Evolutionary conservation across 1,140 invertebrate genomes (phyloP), one percentile per base, ranked within the genome.

Genomic region (Brachystomella parvula): DNA sequence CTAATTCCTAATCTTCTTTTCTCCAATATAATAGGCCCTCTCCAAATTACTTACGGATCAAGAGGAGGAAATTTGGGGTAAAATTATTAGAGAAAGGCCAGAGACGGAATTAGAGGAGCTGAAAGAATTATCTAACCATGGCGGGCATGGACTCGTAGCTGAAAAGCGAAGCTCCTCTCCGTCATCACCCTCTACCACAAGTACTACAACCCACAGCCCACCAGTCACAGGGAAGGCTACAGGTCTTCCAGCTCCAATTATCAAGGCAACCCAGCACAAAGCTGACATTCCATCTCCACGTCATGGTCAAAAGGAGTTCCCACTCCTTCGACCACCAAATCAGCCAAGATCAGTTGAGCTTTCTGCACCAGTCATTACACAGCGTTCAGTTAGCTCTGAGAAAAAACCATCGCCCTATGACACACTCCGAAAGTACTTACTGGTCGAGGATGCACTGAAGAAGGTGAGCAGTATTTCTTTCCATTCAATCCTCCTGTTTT

Each of bases 241-340:
- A 67, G 21, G 71, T 17, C 28, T 39, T 1, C 0, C 67, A 61
- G 28, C 29, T 12, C 19, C 63, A 31, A 47, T 47, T 19, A 47
- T 26, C 3, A 44, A 29, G 15, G n/a, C 31, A 28, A 1, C 29
- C 32, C 2, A 3, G 57, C 31, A 26, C n/a, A 26, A 26, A 58
- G 61, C 75, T 1, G 75, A 60, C 31, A 47, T 47, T 6, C 15
- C 49, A 39, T 62, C 61, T 26, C 64, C 15, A 2, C 66, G 77
- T 47, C 66, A 64, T 31, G 84, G 84, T 19, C 82, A 86, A 70
- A 84, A 84, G 69, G 84, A 86, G 76, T 80, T 84, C 12, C 80
- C 83, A 1, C 74, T 85, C 71, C 78, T 83, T 47, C 75, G 83
- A 75, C 83, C 84, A 3, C 80, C 83, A 3, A 78, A 58, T 32